Base-by-base conservation (phyloP, 2,113 vertebrate species). In the Peromyscus californicus region DNA sequence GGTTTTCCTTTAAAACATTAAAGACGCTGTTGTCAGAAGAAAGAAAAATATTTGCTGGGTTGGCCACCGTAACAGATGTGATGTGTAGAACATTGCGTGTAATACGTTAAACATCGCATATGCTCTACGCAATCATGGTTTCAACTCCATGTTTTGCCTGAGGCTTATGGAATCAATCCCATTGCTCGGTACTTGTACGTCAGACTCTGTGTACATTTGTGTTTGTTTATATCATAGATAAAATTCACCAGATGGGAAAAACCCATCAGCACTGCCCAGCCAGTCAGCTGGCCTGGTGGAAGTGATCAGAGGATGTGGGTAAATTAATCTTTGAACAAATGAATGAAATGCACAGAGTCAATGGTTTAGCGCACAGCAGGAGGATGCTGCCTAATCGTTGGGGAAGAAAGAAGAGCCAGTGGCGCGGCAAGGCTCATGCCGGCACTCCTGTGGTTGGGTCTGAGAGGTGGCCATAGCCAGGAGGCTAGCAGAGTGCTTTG, bases 301-400 rank as follows among this genome's bases (percentile, higher is more conserved):
- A 96, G 65, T 86, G 96, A 97, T 97, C 95, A 94, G 91, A 94
- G 74, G 75, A 82, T 87, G 86, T 94, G 96, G 83, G 93, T 94
- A 91, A 93, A 97, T 96, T 97, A 82, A 67, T 97, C 94, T 97
- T 93, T 91, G 96, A 97, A 97, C 72, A 96, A 95, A 94, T 95
- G 80, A 97, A 93, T 94, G 96, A 96, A 97, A 93, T 91, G 89
- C 70, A 80, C 95, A 95, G 80, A 91, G 94, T 63, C 91, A 89
- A 95, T 96, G 78, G 91, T 85, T 94, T 97, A 57, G 51, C 24
- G 86, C 78, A 29, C 89, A 94, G 91, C 78, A 89, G 96, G 93
- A 94, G 90, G 87, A 75, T 21, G 72, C 61, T 0, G 31, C 89
- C 91, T 94, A 86, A 95, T 94, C 48, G 1, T n/a, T 63, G 86